Percentiles rank a stretch among this genome's conserved stretches.
phyloP scores from a whole-genome alignment of 2,888 invertebrate genomes.

The Drosophila kokeensis region DNA sequence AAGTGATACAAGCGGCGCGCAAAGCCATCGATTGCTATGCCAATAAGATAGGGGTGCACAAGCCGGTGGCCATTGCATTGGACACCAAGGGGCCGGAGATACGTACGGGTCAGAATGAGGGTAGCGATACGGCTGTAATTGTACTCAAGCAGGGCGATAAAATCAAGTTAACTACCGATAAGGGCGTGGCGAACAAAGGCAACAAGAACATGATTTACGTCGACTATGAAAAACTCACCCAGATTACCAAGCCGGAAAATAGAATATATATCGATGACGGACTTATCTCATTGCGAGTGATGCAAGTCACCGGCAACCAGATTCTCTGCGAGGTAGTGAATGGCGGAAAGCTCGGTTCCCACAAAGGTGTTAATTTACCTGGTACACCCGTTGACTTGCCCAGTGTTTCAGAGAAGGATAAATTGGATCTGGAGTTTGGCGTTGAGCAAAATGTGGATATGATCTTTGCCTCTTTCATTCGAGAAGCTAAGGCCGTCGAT shows the following conservation, averaged over 20 bases:
- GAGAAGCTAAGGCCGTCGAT: constrained; percentile 92
- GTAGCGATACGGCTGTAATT: constrained; percentile 94
- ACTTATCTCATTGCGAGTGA: constrained; percentile 95
- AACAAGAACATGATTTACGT: constrained; percentile 90
- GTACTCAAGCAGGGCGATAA: constrained; percentile 93
- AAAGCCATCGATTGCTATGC: constrained; percentile 92
- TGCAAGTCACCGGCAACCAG: constrained; percentile 87
- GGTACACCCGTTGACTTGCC: constrained; percentile 97
- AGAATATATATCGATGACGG: constrained; percentile 97
- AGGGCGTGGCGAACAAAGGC: constrained; percentile 90
- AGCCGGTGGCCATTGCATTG: constrained; percentile 96
- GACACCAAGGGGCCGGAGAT: constrained; percentile 99
- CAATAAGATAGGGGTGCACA: constrained; percentile 88
- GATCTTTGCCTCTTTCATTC: constrained; percentile 98
- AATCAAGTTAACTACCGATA: constrained; percentile 93
- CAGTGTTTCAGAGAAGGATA: constrained; percentile 98
- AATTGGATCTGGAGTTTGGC: constrained; percentile 93
- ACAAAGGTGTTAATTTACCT: constrained; percentile 98
- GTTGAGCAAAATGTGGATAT: constrained; percentile 94
- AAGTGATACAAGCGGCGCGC: constrained; percentile 94
- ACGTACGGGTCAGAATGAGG: constrained; percentile 96
- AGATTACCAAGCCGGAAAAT: constrained; percentile 93
- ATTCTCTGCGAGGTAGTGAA: constrained; percentile 95
- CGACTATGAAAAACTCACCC: constrained; percentile 96
- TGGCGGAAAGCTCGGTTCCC: constrained; percentile 96